Conservation (phyloP, 2,797 vertebrate genomes). For the Falco cherrug region DNA sequence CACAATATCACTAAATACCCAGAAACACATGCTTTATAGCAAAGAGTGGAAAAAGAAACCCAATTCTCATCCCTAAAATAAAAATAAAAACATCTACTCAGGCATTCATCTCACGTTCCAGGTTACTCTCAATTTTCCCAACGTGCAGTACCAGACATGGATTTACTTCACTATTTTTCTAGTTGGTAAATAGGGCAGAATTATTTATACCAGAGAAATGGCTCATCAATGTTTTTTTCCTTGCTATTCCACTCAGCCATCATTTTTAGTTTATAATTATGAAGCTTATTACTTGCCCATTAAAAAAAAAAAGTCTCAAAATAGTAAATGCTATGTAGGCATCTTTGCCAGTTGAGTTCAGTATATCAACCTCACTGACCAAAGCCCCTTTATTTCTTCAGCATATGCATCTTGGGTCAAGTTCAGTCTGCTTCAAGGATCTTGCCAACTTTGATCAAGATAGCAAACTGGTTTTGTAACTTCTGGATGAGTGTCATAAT, state of each 20-base stretch:
- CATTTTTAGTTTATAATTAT: background rate
- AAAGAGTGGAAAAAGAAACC: background rate
- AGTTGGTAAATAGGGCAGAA: background rate
- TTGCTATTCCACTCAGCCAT: background rate
- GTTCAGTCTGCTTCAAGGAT: background rate
- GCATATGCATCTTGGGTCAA: background rate
- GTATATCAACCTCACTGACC: background rate
- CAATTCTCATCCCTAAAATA: background rate
- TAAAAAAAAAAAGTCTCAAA: background rate
- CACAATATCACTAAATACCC: background rate
- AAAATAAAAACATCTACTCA: conserved; percentile 6
- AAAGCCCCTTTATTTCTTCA: background rate
- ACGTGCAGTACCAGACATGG: background rate
- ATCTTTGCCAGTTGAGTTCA: background rate
- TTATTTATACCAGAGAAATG: background rate
- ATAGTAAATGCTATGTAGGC: background rate
- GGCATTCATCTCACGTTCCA: background rate
- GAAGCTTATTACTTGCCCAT: background rate
- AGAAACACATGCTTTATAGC: background rate
- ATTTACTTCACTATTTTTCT: background rate
- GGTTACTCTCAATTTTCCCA: background rate
- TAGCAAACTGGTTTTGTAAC: background rate
- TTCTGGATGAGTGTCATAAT: background rate
- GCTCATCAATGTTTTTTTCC: background rate
- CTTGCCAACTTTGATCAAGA: background rate